Evolutionary conservation across 2,113 vertebrate genomes (phyloP), one percentile per base, ranked within the genome.

Genomic region (Hypomesus transpacificus): DNA sequence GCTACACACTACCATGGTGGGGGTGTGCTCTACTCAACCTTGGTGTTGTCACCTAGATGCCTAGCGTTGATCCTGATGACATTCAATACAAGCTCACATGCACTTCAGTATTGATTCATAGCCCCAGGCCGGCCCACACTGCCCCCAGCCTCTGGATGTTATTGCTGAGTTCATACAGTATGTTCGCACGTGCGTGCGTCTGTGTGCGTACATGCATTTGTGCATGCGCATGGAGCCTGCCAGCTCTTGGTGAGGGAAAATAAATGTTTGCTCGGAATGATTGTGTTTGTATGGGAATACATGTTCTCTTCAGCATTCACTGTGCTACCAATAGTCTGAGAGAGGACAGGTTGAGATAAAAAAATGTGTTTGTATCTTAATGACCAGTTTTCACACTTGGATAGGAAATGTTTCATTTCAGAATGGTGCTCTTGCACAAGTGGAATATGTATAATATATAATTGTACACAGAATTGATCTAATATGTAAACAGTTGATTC

Each of bases 101-200:
- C 54, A 69, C 50, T 67, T 52, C 22, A 14, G n/a, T 67, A 24
- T 67, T 53, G 31, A 39, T 64, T 64, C n/a, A 16, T 17, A 24
- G 53, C 53, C 53, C 5, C 16, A 8, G 59, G 59, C 14, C 14
- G 16, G 59, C 6, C 24, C 28, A 16, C 20, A 18, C 18, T 21
- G 63, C 31, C n/a, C 18, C n/a, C 34, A n/a, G 63, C 20, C 22
- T 50, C 20, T n/a, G 39, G 20, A 51, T 66, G 17, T 51, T 66
- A 21, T 21, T 16, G 18, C 63, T 50, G n/a, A 64, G 18, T 58
- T 14, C 20, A 61, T 61, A 11, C 39, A 11, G 39, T 46, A 46
- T 46, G 39, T 46, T 46, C 39, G 60, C 21, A 24, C 26, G 60
- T 28, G 21, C 24, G 59, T 26, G 59, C 28, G 59, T 61, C 8